Evolutionary conservation across 2,888 invertebrate species (phyloP).

Genomic region (Adineta ricciae): DNA sequence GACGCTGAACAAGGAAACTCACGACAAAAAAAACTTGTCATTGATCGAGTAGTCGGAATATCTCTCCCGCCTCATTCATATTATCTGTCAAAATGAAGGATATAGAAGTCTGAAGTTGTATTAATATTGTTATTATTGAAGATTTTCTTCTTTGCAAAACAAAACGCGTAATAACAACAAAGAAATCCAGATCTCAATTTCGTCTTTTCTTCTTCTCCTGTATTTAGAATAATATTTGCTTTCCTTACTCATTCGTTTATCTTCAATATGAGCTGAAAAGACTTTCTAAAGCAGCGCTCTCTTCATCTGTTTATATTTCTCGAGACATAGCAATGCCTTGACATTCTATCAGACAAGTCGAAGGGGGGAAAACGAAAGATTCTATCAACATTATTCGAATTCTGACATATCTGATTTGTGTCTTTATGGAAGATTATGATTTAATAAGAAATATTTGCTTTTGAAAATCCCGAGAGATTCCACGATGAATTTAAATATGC

Average conservation of each 20-base stretch:
- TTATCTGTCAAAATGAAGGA: neutral
- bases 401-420: neutral
- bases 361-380: neutral
- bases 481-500: neutral
- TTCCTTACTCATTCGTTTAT: neutral
- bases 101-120: neutral
- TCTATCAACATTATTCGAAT: neutral
- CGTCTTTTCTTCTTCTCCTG: no score
- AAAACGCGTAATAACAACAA: neutral
- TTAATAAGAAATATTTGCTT: no score
- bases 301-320: neutral
- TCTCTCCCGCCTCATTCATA: no score
- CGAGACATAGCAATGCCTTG: neutral
- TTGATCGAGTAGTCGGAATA: neutral
- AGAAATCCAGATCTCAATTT: neutral
- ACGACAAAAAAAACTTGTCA: neutral
- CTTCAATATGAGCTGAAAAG: neutral
- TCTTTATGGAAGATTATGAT: neutral
- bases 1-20: no score
- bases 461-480: neutral
- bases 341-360: neutral
- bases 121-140: neutral
- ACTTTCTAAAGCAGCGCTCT: neutral
- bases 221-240: neutral
- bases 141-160: neutral